Evolutionary conservation across 2,797 vertebrate species (phyloP), one percentile per base, ranked within the genome.

Genomic region (Clarias laeviceps): DNA sequence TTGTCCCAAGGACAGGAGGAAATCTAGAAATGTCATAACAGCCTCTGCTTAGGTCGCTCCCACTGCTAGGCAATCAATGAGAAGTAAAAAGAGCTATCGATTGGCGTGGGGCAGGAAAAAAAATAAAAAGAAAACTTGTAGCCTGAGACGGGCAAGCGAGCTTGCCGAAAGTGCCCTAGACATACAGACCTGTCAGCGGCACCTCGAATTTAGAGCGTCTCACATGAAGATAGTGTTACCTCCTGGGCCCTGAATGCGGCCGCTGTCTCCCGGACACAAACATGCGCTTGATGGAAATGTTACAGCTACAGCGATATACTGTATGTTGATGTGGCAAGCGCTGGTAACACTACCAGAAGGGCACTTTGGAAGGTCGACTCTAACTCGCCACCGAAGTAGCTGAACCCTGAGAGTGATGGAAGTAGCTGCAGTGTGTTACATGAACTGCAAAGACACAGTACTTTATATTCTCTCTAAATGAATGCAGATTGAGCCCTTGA

Each of bases 21-120:
- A 95, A 95, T 96, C 95, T 95, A 94, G 95, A 95, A 95, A 95
- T 96, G 95, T 96, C 95, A 96, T 96, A 96, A 96, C 95, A 96
- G 94, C 93, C 89, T 93, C 93, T 94, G 94, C 94, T 96, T 95
- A 95, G 94, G 93, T 95, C 91, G 93, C 93, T 95, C 94, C 95
- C 94, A 93, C 94, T 91, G 93, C 95, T 89, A 91, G 93, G 93
- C 94, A 93, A 96, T 96, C 95, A 94, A 96, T 96, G 95, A 90
- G 92, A 94, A 94, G 95, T 95, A 95, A 96, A 95, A 95, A 95
- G 94, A 94, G 93, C 93, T 95, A 96, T 96, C 92, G 95, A 96
- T 96, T 94, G 91, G 92, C 80, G 89, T 92, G 90, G 91, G 85
- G 94, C 92, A 93, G 94, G 20, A 29, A 69, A 61, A 68, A 69